Conservation (phyloP, 2,113 vertebrate species). For the Zapornia atra region DNA sequence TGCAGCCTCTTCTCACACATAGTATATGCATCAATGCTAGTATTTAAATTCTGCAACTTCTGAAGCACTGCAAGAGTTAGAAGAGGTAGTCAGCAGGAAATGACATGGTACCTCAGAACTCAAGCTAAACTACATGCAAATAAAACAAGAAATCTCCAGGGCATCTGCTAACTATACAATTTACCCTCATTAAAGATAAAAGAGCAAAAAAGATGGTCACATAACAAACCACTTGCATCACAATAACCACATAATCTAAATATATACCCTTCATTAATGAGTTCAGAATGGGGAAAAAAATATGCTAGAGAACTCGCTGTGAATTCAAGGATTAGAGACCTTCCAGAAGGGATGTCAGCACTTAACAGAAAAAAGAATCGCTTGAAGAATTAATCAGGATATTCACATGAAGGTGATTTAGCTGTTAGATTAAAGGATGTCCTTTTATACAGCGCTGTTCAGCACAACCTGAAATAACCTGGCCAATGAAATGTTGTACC, state of each 20-base stretch:
- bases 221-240: background rate
- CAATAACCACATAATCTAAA: background rate
- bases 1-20: background rate
- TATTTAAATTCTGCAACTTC: background rate
- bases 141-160: background rate
- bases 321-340: background rate
- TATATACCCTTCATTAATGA: background rate
- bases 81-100: background rate
- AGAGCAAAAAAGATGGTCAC: background rate
- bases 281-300: background rate
- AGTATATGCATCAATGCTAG: background rate
- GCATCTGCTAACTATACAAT: background rate
- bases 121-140: background rate
- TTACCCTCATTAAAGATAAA: background rate
- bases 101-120: background rate
- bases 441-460: background rate
- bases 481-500: background rate
- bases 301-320: background rate
- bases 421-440: background rate
- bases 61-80: background rate
- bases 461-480: background rate
- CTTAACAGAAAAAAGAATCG: background rate
- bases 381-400: conserved; percentile 14
- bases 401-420: conserved; percentile 5
- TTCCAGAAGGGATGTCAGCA: background rate